Evolutionary conservation across 2,797 vertebrate genomes (phyloP), one percentile per base, ranked within the genome.

Genomic region (Limosa lapponica): DNA sequence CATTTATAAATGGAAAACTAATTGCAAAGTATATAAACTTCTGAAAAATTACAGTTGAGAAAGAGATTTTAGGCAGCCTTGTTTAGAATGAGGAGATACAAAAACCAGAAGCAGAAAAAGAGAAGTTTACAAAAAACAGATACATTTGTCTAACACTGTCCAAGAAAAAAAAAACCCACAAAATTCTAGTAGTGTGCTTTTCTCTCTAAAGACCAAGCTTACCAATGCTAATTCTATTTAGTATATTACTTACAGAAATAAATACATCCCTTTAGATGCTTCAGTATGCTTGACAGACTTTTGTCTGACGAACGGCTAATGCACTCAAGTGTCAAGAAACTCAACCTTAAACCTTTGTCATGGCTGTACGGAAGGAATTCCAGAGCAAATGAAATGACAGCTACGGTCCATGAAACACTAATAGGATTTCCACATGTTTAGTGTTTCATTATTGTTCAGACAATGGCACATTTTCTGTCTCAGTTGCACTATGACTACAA

Each of bases 361-460:
- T 41, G n/a, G 46, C 25, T 1, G 2, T 75, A 91, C 37, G 55
- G 70, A 96, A 88, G 62, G 72, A 95, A 95, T 75, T 96, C 52
- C 87, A 90, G 80, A 88, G 81, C 80, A 95, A 95, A 94, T 73
- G 46, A 93, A 96, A 91, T 87, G 75, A 93, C 87, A 96, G 87
- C 89, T 88, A 92, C 0, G 1, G 75, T 83, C 75, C 75, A 62
- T 27, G 58, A 89, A 96, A 91, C 73, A 91, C 65, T 86, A 93
- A 96, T 25, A 89, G 73, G 75, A 93, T 96, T 95, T 93, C 82
- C 80, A 91, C 4, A 0, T 49, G 57, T 65, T 94, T 78, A 96
- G 49, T 69, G 65, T 48, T 93, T 90, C 72, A 86, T 88, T 88
- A 82, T 62, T 69, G 59, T 37, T 65, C 77, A 93, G 79, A 85